Conservation (phyloP, 2,797 vertebrate species). For the Chaunax sp. region DNA sequence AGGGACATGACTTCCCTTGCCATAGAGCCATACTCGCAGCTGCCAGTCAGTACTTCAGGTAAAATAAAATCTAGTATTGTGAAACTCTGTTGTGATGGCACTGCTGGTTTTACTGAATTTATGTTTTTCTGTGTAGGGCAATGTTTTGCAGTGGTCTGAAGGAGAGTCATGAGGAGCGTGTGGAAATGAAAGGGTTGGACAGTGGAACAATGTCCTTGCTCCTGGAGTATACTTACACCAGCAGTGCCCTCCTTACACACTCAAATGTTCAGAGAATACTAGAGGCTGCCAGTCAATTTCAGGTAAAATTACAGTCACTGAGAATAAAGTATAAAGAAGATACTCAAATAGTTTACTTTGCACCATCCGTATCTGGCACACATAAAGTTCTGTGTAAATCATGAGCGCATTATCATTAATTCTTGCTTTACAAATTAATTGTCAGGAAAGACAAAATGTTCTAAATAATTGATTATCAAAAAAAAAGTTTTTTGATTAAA, state of each 20-base stretch:
- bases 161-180: conserved; percentile 92
- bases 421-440: background rate
- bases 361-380: background rate
- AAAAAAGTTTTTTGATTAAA: too few relatives aligned
- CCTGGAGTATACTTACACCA: conserved; percentile 96
- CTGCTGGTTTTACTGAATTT: background rate
- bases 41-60: conserved; percentile 98
- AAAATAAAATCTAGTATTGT: conserved; percentile 53
- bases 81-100: background rate
- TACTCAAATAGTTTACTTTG: background rate
- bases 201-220: conserved; percentile 91
- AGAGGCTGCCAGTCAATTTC: conserved; percentile 96
- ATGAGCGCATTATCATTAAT: background rate
- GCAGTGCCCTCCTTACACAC: conserved; percentile 91
- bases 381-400: background rate
- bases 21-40: conserved; percentile 94
- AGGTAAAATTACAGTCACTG: conserved; percentile 80
- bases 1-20: conserved; percentile 90
- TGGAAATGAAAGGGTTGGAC: conserved; percentile 93
- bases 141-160: conserved; percentile 98
- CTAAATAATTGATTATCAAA: too few relatives aligned
- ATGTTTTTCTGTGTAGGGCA: conserved; percentile 83
- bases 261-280: conserved; percentile 94
- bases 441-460: background rate
- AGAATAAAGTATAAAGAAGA: background rate